phyloP scores from a whole-genome alignment of 2,113 vertebrate species.

The Nymphicus hollandicus region DNA sequence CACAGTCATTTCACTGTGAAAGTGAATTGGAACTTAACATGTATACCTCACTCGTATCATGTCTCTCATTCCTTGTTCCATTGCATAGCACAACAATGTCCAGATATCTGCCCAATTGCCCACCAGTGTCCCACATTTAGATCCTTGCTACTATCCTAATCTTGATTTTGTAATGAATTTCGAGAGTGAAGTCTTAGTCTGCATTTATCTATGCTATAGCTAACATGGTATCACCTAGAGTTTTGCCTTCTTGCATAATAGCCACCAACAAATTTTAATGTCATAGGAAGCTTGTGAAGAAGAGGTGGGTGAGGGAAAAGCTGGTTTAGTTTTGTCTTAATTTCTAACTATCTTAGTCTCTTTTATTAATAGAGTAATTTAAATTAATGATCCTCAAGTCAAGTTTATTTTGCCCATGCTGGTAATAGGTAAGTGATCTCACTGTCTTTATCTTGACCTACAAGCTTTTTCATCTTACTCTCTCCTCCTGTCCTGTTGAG shows the following conservation, averaged over 20 bases:
- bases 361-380: not conserved
- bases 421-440: not conserved
- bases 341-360: not conserved
- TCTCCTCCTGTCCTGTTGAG: accelerated
- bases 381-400: not conserved
- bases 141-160: not conserved
- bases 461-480: not conserved
- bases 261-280: not conserved
- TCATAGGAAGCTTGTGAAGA: not conserved
- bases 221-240: not conserved
- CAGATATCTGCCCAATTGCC: not conserved
- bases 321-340: not conserved
- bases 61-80: not conserved
- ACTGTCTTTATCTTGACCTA: not conserved
- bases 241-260: not conserved
- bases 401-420: not conserved
- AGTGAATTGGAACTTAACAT: not conserved
- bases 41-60: not conserved
- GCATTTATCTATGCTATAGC: not conserved
- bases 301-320: accelerated
- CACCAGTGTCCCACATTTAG: not conserved
- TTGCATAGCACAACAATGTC: not conserved
- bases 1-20: not conserved
- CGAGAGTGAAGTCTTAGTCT: not conserved
- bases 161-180: not conserved